Percentiles rank a stretch among this genome's conserved stretches.
phyloP scores from a whole-genome alignment of 2,888 invertebrate genomes.

The Boloria euphrosyne region DNA sequence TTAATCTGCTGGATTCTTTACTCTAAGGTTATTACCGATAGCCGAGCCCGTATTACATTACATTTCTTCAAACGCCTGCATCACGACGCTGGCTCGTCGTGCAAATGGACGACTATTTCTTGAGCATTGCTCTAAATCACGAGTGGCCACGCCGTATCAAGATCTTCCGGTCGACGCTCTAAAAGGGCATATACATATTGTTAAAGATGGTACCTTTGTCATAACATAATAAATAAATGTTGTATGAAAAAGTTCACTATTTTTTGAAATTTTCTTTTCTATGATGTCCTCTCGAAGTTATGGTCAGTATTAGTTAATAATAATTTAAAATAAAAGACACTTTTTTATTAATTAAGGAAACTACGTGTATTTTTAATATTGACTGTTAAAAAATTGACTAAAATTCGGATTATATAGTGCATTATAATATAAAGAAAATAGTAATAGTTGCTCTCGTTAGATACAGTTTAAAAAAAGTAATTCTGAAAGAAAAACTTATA shows the following conservation, averaged over 20 bases:
- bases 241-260: neutral
- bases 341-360: too few relatives aligned
- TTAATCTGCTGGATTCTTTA: constrained; percentile 7
- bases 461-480: too few relatives aligned
- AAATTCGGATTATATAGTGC: too few relatives aligned
- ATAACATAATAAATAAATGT: neutral
- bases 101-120: constrained; percentile 70
- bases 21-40: constrained; percentile 38
- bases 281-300: too few relatives aligned
- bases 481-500: too few relatives aligned
- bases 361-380: too few relatives aligned
- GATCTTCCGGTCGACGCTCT: constrained; percentile 61
- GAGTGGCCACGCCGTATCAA: constrained; percentile 66
- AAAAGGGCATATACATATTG: constrained; percentile 47
- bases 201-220: constrained; percentile 4
- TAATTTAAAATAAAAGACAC: neutral
- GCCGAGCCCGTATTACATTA: constrained; percentile 45
- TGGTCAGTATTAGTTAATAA: too few relatives aligned
- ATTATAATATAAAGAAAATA: too few relatives aligned
- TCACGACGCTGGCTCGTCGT: constrained; percentile 57
- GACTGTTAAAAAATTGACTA: too few relatives aligned
- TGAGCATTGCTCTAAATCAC: constrained; percentile 74
- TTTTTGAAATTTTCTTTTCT: neutral
- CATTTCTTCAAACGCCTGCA: constrained; percentile 54
- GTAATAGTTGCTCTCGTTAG: too few relatives aligned